phyloP scores from a whole-genome alignment of 2,888 invertebrate genomes.

The Calliphora vomitoria region DNA sequence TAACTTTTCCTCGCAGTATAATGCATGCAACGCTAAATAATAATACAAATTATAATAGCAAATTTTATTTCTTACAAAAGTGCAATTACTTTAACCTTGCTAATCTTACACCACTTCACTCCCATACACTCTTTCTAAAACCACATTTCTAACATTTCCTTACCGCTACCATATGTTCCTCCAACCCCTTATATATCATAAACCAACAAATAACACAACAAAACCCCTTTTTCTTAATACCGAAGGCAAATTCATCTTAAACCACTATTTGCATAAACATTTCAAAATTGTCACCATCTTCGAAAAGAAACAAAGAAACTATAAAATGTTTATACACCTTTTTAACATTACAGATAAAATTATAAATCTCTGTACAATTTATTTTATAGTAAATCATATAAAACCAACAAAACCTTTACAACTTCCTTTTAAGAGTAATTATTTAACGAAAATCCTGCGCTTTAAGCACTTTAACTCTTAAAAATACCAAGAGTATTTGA shows the following conservation, averaged over 20 bases:
- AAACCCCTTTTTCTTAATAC: not conserved
- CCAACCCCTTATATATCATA: too few species aligned
- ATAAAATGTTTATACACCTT: conserved; percentile 1
- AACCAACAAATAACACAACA: not conserved
- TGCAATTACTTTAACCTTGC: too few species aligned
- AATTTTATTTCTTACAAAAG: too few species aligned
- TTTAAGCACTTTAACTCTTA: not conserved
- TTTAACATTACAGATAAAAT: not conserved
- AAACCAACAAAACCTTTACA: not conserved
- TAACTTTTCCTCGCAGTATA: too few species aligned
- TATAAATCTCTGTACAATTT: not conserved
- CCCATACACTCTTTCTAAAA: too few species aligned
- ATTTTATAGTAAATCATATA: conserved; percentile 27
- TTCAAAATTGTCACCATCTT: not conserved
- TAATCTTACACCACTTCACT: too few species aligned
- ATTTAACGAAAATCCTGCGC: conserved; percentile 32
- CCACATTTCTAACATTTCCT: too few species aligned
- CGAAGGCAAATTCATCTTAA: not conserved
- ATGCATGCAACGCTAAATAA: too few species aligned
- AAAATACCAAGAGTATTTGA: not conserved
- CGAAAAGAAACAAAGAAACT: not conserved
- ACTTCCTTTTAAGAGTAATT: conserved; percentile 11
- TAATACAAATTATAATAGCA: too few species aligned
- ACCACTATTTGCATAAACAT: not conserved
- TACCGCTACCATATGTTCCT: too few species aligned